phyloP scores from a whole-genome alignment of 2,888 invertebrate genomes.

The Nemotelus pantherinus region DNA sequence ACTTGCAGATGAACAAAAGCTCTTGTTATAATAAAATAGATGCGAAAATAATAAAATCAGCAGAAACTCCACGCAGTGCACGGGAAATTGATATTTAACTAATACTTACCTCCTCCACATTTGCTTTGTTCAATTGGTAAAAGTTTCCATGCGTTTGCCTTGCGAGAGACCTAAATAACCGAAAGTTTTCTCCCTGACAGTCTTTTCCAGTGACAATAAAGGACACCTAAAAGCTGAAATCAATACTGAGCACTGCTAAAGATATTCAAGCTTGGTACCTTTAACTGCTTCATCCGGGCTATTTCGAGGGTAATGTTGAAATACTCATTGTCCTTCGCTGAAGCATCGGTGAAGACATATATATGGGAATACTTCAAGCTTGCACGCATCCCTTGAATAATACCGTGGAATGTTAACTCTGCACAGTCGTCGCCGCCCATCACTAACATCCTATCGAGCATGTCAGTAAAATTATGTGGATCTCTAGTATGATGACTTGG shows the following conservation, averaged over 20 bases:
- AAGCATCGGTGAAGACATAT: constrained; percentile 81
- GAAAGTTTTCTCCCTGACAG: constrained; percentile 74
- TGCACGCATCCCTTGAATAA: constrained; percentile 72
- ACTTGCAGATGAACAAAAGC: too few relatives aligned
- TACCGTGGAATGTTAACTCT: constrained; percentile 75
- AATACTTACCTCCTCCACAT: constrained; percentile 72
- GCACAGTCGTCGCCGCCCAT: constrained; percentile 80
- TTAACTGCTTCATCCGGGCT: constrained; percentile 77
- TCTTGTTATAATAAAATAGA: too few relatives aligned
- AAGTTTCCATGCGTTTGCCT: constrained; percentile 74
- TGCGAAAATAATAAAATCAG: too few relatives aligned
- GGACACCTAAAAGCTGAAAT: background rate
- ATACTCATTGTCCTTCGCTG: constrained; percentile 73
- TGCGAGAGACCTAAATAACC: constrained; percentile 65
- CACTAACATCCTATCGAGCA: constrained; percentile 69
- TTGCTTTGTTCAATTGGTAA: constrained; percentile 75
- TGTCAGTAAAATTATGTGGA: constrained; percentile 68
- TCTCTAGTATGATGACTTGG: constrained; percentile 72
- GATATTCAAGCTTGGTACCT: constrained; percentile 67
- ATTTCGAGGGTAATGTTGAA: constrained; percentile 71
- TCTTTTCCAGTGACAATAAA: constrained; percentile 59
- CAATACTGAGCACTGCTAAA: too few relatives aligned
- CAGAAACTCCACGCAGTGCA: too few relatives aligned
- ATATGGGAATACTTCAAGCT: constrained; percentile 75
- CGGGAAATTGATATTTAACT: too few relatives aligned